Conservation (phyloP, 2,888 invertebrate species). For the Drosophila peninsularis region DNA sequence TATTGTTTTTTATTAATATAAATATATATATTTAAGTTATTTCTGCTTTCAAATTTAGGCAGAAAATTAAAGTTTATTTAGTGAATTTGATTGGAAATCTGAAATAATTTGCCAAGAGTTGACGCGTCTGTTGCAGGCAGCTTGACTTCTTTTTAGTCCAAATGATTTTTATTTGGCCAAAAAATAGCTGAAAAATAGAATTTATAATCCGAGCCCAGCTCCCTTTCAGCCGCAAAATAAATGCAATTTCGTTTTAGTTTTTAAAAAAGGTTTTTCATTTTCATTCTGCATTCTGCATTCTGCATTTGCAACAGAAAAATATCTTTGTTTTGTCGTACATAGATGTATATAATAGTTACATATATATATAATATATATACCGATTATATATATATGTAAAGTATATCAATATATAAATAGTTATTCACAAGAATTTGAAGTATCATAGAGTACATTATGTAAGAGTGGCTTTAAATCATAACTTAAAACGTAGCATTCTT, state of each 20-base stretch:
- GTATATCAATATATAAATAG: constrained; percentile 73
- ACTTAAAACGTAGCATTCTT: constrained; percentile 33
- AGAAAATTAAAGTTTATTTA: neutral
- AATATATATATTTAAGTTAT: neutral
- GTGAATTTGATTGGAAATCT: neutral
- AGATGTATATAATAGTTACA: constrained; percentile 60
- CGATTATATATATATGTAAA: constrained; percentile 39
- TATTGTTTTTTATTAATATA: neutral
- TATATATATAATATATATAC: constrained; percentile 36
- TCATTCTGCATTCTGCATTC: constrained; percentile 54
- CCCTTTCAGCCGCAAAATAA: neutral
- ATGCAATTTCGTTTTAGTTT: constrained; percentile 48
- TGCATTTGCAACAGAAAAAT: constrained; percentile 74
- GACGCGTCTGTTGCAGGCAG: neutral
- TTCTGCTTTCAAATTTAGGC: neutral
- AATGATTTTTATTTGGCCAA: neutral
- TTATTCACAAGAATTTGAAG: constrained; percentile 77
- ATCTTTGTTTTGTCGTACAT: constrained; percentile 73
- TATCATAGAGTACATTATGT: constrained; percentile 67
- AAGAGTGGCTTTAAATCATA: constrained; percentile 55
- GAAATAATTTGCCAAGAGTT: neutral
- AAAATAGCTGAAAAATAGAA: constrained; percentile 1
- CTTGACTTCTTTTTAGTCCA: neutral
- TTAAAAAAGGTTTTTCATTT: constrained; percentile 73
- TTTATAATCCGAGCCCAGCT: neutral